phyloP scores from a whole-genome alignment of 2,888 invertebrate genomes.

The Sesia apiformis region DNA sequence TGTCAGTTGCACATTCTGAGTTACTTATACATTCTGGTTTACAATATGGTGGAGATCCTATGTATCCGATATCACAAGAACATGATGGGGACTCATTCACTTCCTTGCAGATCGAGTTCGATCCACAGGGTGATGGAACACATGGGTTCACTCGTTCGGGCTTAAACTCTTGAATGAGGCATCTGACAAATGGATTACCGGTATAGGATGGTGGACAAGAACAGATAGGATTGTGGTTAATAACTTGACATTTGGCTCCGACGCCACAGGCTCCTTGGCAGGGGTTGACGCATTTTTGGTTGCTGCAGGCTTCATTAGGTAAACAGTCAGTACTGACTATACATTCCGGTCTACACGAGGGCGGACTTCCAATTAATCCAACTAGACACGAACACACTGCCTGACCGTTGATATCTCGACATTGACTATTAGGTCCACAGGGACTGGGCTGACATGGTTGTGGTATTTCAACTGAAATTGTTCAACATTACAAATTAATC shows the following conservation, averaged over 20 bases:
- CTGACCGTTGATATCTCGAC: constrained; percentile 81
- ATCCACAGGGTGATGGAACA: constrained; percentile 86
- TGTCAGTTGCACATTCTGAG: constrained; percentile 79
- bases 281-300: constrained; percentile 87
- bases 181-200: constrained; percentile 85
- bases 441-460: constrained; percentile 74
- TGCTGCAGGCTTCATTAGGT: constrained; percentile 82
- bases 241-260: constrained; percentile 82
- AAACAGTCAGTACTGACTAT: constrained; percentile 83
- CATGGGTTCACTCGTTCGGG: constrained; percentile 78
- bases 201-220: constrained; percentile 79
- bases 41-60: constrained; percentile 84
- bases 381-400: constrained; percentile 81
- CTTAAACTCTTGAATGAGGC: constrained; percentile 65
- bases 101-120: constrained; percentile 82
- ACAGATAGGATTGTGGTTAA: constrained; percentile 88
- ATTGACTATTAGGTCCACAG: constrained; percentile 87
- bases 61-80: constrained; percentile 79
- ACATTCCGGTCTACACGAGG: constrained; percentile 86
- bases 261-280: constrained; percentile 88
- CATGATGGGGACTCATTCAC: constrained; percentile 81
- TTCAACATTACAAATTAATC: constrained; percentile 10
- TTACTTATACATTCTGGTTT: constrained; percentile 87
- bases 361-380: constrained; percentile 83
- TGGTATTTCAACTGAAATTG: constrained; percentile 36